Percentiles rank a stretch among this genome's conserved stretches.
Conservation (phyloP, 2,797 vertebrate species). For the Chlorospingus flavigularis region DNA sequence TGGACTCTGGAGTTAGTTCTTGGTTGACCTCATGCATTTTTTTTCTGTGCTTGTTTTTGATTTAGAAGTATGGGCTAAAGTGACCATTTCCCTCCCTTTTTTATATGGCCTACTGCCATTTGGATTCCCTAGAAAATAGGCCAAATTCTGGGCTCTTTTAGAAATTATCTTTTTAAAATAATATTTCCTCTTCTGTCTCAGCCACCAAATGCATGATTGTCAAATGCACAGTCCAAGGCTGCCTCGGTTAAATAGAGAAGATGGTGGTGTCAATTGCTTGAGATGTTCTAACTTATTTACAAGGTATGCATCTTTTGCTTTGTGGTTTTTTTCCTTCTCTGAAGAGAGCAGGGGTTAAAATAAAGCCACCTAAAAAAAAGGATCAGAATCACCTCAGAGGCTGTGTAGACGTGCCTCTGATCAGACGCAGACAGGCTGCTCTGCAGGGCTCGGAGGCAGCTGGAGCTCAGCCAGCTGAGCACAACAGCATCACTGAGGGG, state of each 20-base stretch:
- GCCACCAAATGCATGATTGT: neutral
- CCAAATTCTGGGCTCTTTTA: neutral
- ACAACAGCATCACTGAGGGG: neutral
- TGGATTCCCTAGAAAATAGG: neutral
- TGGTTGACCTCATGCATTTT: neutral
- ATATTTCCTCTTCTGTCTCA: neutral
- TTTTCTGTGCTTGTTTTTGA: neutral
- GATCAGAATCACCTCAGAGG: neutral
- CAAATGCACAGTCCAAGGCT: neutral
- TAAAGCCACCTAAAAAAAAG: neutral
- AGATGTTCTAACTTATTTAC: neutral
- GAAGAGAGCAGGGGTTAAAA: neutral
- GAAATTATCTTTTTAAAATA: neutral
- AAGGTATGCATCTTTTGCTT: neutral
- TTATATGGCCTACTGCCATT: neutral
- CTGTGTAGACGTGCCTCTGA: neutral
- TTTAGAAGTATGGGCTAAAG: neutral
- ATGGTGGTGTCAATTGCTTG: neutral
- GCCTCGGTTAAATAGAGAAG: neutral
- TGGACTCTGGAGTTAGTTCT: neutral
- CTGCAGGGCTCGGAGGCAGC: fast-evolving
- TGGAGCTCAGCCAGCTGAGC: neutral
- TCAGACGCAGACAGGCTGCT: neutral
- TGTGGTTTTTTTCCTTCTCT: neutral
- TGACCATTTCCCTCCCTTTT: neutral